Evolutionary conservation across 92 coral and sea anemone species (phyloP).

Genomic region (Porites lobata): DNA sequence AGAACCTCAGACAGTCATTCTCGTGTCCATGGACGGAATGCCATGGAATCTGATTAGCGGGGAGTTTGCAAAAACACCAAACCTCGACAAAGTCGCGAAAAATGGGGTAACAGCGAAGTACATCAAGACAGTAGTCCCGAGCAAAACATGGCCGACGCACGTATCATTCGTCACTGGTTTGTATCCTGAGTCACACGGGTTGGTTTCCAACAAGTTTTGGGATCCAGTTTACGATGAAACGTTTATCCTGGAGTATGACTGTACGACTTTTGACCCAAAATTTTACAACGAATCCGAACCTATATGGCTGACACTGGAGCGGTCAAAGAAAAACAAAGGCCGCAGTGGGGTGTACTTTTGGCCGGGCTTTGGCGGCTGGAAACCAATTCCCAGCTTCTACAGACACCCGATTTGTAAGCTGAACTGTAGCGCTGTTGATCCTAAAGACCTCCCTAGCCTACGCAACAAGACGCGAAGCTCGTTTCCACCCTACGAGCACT

Average conservation of each 20-base stretch:
- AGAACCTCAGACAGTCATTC: conserved; percentile 65
- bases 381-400: conserved; percentile 79
- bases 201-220: conserved; percentile 86
- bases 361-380: conserved; percentile 89
- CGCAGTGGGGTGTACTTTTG: conserved; percentile 87
- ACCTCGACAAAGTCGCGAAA: conserved; percentile 74
- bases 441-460: conserved; percentile 45
- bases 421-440: conserved; percentile 70
- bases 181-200: conserved; percentile 93
- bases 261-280: conserved; percentile 88
- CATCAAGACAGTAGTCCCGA: conserved; percentile 81
- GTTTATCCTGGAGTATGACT: conserved; percentile 77
- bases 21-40: conserved; percentile 89
- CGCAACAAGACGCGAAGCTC: conserved; percentile 62
- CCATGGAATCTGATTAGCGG: conserved; percentile 83
- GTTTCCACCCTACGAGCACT: conserved; percentile 74
- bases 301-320: conserved; percentile 89
- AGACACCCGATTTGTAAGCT: conserved; percentile 62
- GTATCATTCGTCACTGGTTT: conserved; percentile 83
- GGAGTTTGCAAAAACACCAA: conserved; percentile 74
- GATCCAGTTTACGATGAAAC: conserved; percentile 84
- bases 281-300: conserved; percentile 91
- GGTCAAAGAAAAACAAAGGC: conserved; percentile 69
- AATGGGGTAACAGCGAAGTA: conserved; percentile 79
- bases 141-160: conserved; percentile 93